Conservation (phyloP, 2,797 vertebrate genomes). For the Jordanella pulchra region DNA sequence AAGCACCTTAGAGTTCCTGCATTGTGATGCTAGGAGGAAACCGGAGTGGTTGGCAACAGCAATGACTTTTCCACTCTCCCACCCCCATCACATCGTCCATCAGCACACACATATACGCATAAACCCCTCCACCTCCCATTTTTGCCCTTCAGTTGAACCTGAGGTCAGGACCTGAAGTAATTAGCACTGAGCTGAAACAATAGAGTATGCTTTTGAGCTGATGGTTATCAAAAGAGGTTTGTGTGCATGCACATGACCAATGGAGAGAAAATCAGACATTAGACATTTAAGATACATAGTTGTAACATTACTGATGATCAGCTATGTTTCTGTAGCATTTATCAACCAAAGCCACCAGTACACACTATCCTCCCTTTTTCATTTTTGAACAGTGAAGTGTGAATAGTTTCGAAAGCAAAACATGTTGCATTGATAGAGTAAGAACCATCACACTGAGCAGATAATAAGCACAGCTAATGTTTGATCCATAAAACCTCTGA, state of each 20-base stretch:
- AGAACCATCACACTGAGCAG: constrained; percentile 60
- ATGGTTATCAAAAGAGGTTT: constrained; percentile 66
- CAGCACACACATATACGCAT: constrained; percentile 15
- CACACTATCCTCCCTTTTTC: constrained; percentile 42
- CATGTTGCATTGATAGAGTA: constrained; percentile 62
- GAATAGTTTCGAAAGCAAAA: constrained; percentile 54
- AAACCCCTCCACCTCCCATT: constrained; percentile 28
- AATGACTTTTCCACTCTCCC: constrained; percentile 59
- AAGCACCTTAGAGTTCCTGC: constrained; percentile 1
- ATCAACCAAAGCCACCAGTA: constrained; percentile 15
- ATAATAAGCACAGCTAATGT: constrained; percentile 62
- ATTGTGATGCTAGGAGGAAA: constrained; percentile 46
- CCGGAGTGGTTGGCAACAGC: constrained; percentile 68
- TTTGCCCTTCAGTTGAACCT: constrained; percentile 56
- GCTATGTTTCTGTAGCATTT: constrained; percentile 7
- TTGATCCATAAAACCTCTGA: constrained; percentile 48
- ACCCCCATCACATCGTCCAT: constrained; percentile 22
- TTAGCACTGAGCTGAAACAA: constrained; percentile 77
- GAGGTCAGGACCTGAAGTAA: constrained; percentile 74
- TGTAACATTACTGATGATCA: not conserved
- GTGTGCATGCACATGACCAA: constrained; percentile 15
- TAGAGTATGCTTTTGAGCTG: constrained; percentile 66
- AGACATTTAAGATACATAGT: constrained; percentile 12
- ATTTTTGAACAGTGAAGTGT: constrained; percentile 62
- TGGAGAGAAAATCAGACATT: constrained; percentile 28